These are phyloP conservation scores for Erebia epiphron DNA, from an alignment of 2,888 invertebrate species.

Conservation along the genomic window DNA sequence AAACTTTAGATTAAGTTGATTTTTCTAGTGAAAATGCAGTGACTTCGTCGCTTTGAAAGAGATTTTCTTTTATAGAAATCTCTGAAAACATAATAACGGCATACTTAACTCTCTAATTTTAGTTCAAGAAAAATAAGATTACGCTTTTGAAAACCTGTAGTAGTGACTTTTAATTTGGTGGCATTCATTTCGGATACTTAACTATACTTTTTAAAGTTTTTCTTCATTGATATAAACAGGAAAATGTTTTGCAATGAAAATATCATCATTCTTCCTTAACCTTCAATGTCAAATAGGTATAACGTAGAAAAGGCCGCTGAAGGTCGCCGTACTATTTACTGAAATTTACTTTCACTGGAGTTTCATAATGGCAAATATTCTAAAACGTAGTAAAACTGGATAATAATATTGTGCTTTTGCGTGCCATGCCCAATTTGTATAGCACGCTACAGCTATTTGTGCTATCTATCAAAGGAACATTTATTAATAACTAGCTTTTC, in stretches of 20 bases:
- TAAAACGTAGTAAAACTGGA: constrained; percentile 2
- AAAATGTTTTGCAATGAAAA: not conserved
- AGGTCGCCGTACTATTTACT: constrained; percentile 13
- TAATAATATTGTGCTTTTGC: not conserved
- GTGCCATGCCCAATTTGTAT: not conserved
- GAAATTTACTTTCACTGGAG: constrained; percentile 19
- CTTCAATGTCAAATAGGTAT: not conserved
- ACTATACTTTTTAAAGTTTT: not conserved
- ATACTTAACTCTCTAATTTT: too few species aligned
- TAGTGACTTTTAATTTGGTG: not conserved
- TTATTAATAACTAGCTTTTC: not conserved
- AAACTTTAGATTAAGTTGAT: too few species aligned
- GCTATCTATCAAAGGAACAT: not conserved
- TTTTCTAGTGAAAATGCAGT: too few species aligned
- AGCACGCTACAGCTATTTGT: constrained; percentile 9
- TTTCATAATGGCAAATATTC: constrained; percentile 14
- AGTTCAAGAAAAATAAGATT: too few species aligned
- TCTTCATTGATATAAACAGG: not conserved
- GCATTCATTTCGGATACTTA: not conserved
- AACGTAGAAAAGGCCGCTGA: not conserved
- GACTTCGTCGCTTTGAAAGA: too few species aligned
- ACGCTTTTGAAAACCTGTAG: not conserved
- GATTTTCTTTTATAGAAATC: too few species aligned
- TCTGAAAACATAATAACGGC: too few species aligned
- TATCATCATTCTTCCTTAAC: constrained; percentile 6